Base-by-base conservation (phyloP, 2,888 invertebrate species). In the Coenonympha arcania region DNA sequence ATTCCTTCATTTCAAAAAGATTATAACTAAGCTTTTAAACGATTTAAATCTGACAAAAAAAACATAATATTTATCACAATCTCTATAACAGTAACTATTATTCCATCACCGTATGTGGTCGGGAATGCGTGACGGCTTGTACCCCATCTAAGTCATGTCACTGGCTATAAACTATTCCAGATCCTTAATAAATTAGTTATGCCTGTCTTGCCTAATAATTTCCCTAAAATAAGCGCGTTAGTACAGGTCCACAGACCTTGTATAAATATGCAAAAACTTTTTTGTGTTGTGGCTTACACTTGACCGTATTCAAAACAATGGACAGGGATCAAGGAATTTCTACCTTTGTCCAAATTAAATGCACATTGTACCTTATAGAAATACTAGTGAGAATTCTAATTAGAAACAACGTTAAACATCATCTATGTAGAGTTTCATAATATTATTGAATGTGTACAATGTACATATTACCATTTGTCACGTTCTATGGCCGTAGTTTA, bases 181-280 rank as follows among this genome's bases (percentile, higher is more conserved):
- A 53, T 53, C 47, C 61, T 57, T 58, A 31, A 58, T 67, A 60
- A 58, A 64, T 68, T 60, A 59, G 58, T 42, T 20, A 55, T 47
- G 57, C 53, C 51, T 60, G 60, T 59, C 60, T 46, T 34, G 22
- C 44, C 56, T 57, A 43, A 51, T 59, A 58, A 56, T 59, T 60
- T 47, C 47, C 31, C 18, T 30, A 31, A 30, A 34, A 36, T 20
- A 42, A 20, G 13, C 20, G 15, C 4, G 13, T 42, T 40, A 19
- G n/a, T 20, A 20, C 31, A 31, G 31, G n/a, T n/a, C n/a, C n/a
- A n/a, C 13, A 11, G 31, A 19, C 19, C 22, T 19, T 20, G n/a
- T 33, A 40, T 22, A 40, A 33, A 33, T 40, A 48, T 41, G 37
- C 46, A 41, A 22, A 41, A 6, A 24, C 18, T 24, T 41, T 24